These are phyloP conservation scores for Chymomyza amoena DNA, from an alignment of 2,888 invertebrate species.

Conservation along the genomic window DNA sequence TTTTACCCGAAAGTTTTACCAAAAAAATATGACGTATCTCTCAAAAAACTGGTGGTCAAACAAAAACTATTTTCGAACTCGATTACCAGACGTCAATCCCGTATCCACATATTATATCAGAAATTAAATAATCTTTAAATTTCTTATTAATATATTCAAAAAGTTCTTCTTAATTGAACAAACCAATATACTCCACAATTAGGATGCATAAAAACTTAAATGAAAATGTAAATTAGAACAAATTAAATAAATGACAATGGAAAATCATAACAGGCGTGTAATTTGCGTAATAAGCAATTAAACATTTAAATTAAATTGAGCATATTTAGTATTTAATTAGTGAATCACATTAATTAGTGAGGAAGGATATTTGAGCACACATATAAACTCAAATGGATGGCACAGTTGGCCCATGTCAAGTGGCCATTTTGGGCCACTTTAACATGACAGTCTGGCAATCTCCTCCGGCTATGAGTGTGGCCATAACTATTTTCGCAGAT, in stretches of 20 bases:
- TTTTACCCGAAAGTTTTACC: no score
- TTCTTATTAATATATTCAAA: no score
- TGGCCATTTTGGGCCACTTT: neutral
- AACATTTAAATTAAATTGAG: conserved; percentile 50
- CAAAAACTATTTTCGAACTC: no score
- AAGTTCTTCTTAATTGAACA: no score
- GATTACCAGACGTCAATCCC: no score
- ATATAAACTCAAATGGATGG: neutral
- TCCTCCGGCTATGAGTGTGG: neutral
- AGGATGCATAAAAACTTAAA: neutral
- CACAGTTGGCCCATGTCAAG: neutral
- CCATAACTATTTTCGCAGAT: neutral
- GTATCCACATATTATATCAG: no score
- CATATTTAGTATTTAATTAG: conserved; percentile 49
- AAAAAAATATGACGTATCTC: no score
- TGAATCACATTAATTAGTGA: conserved; percentile 38
- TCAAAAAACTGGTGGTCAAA: no score
- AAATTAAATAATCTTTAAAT: no score
- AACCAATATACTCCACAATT: neutral
- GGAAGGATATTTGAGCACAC: conserved; percentile 27
- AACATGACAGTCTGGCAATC: neutral
- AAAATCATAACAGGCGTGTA: conserved; percentile 5
- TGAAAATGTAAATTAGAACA: neutral
- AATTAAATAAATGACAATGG: neutral
- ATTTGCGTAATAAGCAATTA: conserved; percentile 41